Conservation (phyloP, 2,797 vertebrate species). For the Molothrus aeneus region DNA sequence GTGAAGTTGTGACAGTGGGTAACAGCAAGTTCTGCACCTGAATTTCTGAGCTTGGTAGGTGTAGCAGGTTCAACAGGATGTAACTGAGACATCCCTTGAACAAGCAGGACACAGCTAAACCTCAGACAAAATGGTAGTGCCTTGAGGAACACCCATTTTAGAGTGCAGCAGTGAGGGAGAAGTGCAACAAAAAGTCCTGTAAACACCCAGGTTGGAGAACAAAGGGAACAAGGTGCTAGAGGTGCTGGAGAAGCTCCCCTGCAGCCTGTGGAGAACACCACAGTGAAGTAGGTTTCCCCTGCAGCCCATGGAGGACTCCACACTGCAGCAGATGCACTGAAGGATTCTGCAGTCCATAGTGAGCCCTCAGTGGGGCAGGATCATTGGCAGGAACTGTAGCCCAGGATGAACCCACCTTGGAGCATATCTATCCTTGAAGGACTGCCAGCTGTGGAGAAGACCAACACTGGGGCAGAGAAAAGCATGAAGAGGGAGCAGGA, state of each 20-base stretch:
- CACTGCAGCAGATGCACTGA: not conserved
- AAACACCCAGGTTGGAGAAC: not conserved
- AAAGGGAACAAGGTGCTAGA: not conserved
- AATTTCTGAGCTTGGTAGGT: not conserved
- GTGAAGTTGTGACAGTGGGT: not conserved
- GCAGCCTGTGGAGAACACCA: not conserved
- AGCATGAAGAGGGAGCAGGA: not conserved
- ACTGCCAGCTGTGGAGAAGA: not conserved
- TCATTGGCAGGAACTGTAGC: not conserved
- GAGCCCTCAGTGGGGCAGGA: too few relatives aligned
- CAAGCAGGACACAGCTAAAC: not conserved
- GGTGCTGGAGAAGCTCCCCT: not conserved
- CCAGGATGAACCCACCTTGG: not conserved
- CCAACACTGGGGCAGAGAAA: not conserved
- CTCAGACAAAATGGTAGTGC: not conserved
- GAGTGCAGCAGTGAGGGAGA: not conserved
- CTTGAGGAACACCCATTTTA: rapidly evolving
- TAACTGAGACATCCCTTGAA: not conserved
- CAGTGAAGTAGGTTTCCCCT: not conserved
- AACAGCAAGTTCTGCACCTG: not conserved
- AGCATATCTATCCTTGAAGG: not conserved
- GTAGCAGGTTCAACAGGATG: not conserved
- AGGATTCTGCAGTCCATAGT: not conserved
- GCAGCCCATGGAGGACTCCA: not conserved
- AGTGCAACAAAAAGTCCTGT: not conserved